Conservation (phyloP, 2,113 vertebrate genomes). For the Cygnus atratus region DNA sequence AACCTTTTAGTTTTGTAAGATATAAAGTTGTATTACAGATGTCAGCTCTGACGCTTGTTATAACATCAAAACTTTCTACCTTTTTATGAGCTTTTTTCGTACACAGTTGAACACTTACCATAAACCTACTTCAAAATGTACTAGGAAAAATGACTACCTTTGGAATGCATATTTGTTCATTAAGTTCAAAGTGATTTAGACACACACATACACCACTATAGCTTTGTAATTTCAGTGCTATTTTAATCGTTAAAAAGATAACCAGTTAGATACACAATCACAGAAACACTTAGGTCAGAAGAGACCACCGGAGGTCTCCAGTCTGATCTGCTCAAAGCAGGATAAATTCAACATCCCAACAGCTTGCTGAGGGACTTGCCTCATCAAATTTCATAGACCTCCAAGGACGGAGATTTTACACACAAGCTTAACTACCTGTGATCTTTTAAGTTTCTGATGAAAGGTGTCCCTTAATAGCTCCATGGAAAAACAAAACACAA, state of each 20-base stretch:
- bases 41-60: background rate
- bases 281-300: background rate
- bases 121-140: background rate
- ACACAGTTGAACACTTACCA: background rate
- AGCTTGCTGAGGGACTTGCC: background rate
- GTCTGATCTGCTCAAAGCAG: background rate
- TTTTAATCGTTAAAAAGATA: background rate
- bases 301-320: background rate
- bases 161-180: background rate
- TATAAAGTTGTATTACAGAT: background rate
- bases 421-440: background rate
- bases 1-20: background rate
- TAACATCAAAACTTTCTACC: background rate
- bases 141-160: background rate
- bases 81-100: background rate
- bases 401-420: background rate
- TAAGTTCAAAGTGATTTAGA: background rate
- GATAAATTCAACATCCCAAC: background rate
- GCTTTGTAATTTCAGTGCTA: background rate
- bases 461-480: background rate
- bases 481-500: background rate
- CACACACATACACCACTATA: accelerated
- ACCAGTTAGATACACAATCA: background rate
- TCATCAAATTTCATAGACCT: background rate
- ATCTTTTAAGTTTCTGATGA: background rate